Evolutionary conservation across 2,888 invertebrate species (phyloP).

Genomic region (Conomelus anceps): DNA sequence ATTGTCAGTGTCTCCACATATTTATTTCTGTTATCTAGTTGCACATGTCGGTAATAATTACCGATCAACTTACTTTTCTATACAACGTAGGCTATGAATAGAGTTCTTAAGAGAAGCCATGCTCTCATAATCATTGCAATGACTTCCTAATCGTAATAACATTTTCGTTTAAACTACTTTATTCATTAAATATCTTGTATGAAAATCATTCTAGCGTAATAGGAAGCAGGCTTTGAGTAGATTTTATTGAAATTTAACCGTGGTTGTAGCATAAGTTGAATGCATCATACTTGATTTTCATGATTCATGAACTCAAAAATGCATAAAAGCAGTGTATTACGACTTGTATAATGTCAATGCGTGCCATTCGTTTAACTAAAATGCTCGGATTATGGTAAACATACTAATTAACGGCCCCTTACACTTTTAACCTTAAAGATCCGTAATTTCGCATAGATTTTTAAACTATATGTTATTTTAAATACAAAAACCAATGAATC

Average conservation of each 20-base stretch:
- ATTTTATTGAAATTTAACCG: not conserved
- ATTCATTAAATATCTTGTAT: not conserved
- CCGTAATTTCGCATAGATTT: too few relatives aligned
- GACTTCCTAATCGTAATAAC: not conserved
- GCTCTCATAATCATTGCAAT: not conserved
- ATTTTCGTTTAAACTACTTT: not conserved
- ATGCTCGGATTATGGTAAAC: too few relatives aligned
- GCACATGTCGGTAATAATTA: not conserved
- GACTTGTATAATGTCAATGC: too few relatives aligned
- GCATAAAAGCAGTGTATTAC: too few relatives aligned
- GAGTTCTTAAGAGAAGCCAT: not conserved
- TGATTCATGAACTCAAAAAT: too few relatives aligned
- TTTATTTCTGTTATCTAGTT: not conserved
- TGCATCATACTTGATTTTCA: too few relatives aligned
- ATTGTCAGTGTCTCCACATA: not conserved
- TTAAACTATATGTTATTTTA: too few relatives aligned
- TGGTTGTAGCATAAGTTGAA: too few relatives aligned
- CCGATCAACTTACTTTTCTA: not conserved
- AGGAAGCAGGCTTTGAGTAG: not conserved
- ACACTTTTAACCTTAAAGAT: too few relatives aligned
- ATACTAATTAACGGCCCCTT: too few relatives aligned
- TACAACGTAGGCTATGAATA: not conserved
- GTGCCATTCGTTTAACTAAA: too few relatives aligned
- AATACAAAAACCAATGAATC: too few relatives aligned
- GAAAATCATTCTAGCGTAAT: not conserved